These are phyloP conservation scores for Poliocrania exsul DNA, from an alignment of 2,797 vertebrate genomes.

Conservation along the genomic window DNA sequence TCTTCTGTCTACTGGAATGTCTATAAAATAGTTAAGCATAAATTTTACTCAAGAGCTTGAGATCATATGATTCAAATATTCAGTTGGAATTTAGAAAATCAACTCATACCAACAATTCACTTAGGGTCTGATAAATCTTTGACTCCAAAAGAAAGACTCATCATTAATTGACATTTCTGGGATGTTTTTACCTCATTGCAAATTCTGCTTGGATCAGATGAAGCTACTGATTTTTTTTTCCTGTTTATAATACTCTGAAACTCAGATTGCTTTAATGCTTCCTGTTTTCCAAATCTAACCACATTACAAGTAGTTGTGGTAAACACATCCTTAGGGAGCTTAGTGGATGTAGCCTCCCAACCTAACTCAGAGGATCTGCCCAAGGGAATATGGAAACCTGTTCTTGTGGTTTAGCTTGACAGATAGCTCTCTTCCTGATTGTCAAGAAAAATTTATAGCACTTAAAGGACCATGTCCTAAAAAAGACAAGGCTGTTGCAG, in stretches of 20 bases:
- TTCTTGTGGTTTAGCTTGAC: background rate
- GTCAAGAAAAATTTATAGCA: background rate
- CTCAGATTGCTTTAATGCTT: background rate
- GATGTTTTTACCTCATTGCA: background rate
- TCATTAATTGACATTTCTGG: conserved; percentile 10
- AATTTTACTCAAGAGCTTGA: background rate
- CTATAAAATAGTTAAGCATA: background rate
- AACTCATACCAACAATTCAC: background rate
- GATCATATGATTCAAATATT: conserved; percentile 23
- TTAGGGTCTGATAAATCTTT: background rate
- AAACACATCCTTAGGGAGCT: background rate
- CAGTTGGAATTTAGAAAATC: background rate
- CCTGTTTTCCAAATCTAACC: background rate
- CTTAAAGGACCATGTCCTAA: background rate
- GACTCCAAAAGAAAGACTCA: background rate
- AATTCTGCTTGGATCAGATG: background rate
- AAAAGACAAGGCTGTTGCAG: background rate
- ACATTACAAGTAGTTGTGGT: background rate
- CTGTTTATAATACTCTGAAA: background rate
- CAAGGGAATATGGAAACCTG: background rate
- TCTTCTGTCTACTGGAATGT: background rate
- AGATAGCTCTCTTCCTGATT: background rate
- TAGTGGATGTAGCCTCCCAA: background rate
- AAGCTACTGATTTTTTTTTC: background rate
- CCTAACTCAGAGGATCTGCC: background rate